These are phyloP conservation scores for Mirza zaza DNA, from an alignment of 2,113 vertebrate species.

Conservation along the genomic window DNA sequence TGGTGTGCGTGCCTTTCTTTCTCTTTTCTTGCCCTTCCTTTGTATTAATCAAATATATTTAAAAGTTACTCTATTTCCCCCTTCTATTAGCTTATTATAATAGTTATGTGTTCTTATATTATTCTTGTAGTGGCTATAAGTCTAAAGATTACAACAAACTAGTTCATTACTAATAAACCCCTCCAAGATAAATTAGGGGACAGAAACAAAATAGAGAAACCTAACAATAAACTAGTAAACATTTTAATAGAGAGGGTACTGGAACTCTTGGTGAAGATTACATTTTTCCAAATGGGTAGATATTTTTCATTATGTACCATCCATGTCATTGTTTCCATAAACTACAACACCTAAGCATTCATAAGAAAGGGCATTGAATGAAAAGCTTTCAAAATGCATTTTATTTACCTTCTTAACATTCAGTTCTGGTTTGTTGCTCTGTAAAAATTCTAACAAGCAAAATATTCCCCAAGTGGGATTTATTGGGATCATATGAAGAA, in stretches of 20 bases:
- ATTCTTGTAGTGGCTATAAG: background rate
- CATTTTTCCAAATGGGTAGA: background rate
- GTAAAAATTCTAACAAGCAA: constrained; percentile 69
- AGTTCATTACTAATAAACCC: background rate
- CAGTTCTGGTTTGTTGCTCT: constrained; percentile 62
- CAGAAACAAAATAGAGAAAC: background rate
- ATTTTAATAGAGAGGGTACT: background rate
- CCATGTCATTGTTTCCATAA: background rate
- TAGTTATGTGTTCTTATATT: background rate
- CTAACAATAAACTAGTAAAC: background rate
- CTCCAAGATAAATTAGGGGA: background rate
- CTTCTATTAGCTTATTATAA: background rate
- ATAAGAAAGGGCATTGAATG: background rate
- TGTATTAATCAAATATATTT: background rate
- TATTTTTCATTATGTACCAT: background rate
- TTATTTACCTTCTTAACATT: constrained; percentile 66
- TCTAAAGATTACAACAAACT: background rate
- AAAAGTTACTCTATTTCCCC: background rate
- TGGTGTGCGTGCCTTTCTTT: background rate
- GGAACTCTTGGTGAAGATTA: background rate
- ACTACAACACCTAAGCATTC: background rate
- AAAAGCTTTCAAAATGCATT: constrained; percentile 31
- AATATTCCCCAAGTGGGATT: constrained; percentile 73
- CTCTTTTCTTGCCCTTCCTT: background rate
- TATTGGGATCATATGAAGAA: constrained; percentile 40